phyloP scores from a whole-genome alignment of 2,113 vertebrate species.

The Gulo gulo region DNA sequence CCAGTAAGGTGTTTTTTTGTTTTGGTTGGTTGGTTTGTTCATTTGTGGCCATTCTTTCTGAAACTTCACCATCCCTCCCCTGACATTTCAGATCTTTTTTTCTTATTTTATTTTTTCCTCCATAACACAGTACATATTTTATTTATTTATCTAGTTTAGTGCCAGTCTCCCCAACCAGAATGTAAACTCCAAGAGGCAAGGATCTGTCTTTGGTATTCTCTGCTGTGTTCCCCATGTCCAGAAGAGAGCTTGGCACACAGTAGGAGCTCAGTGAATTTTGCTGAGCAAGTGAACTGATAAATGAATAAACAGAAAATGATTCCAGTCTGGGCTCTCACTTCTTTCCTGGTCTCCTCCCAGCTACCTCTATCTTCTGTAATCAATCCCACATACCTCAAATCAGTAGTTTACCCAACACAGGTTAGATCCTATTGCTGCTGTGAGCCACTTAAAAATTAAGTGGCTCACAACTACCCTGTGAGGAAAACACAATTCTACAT shows the following conservation, averaged over 20 bases:
- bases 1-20: background rate
- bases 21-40: background rate
- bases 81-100: background rate
- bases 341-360: background rate
- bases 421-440: background rate
- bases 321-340: background rate
- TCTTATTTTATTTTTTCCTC: background rate
- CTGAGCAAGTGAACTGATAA: background rate
- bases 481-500: background rate
- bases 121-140: background rate
- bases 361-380: background rate
- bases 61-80: background rate
- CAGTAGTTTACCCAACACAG: background rate
- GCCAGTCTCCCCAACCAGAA: background rate
- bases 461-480: background rate
- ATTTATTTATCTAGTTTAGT: constrained; percentile 30
- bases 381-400: background rate
- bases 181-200: background rate
- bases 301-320: background rate
- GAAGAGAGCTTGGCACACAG: background rate
- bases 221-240: background rate
- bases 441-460: background rate
- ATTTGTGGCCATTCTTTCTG: background rate
- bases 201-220: background rate
- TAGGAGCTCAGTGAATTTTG: background rate